A percentile compares a stretch with the other conserved stretches of the same genome.
Conservation (phyloP, 2,888 invertebrate species). For the Oscheius onirici region DNA sequence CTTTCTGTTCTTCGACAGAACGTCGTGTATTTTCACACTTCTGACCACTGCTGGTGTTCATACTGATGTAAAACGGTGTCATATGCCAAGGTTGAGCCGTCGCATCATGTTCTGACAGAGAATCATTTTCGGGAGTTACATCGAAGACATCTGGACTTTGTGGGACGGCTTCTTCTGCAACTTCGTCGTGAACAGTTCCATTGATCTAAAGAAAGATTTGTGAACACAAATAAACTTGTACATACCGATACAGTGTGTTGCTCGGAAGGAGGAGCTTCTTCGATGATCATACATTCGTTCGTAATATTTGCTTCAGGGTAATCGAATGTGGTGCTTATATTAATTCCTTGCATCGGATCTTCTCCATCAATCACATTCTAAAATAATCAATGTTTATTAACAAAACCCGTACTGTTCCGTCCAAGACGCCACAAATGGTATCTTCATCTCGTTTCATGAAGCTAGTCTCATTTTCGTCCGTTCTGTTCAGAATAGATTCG, state of each 20-base stretch:
- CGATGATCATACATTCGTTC: background rate
- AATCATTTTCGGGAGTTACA: too few species aligned
- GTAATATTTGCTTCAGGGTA: too few species aligned
- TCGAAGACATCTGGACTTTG: constrained; percentile 17
- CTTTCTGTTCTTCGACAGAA: too few species aligned
- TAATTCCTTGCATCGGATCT: constrained; percentile 27
- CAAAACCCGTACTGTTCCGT: constrained; percentile 7
- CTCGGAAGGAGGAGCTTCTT: background rate
- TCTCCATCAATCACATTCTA: constrained; percentile 18
- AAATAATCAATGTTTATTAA: background rate
- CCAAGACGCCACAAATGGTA: constrained; percentile 10
- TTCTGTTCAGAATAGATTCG: too few species aligned
- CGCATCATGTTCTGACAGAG: background rate
- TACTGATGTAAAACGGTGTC: background rate
- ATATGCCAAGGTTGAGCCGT: constrained; percentile 9
- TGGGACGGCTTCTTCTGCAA: background rate
- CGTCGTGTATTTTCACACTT: too few species aligned
- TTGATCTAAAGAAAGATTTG: background rate
- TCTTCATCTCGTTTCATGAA: background rate
- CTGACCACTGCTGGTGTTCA: too few species aligned
- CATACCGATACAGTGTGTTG: too few species aligned
- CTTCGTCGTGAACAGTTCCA: background rate
- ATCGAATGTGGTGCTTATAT: background rate
- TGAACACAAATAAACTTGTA: background rate
- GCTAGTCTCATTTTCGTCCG: too few species aligned